A percentile compares a stretch with the other conserved stretches of the same genome.
These are phyloP conservation scores for Petrocephalus sullivani DNA, from an alignment of 2,797 vertebrate species.

Conservation along the genomic window DNA sequence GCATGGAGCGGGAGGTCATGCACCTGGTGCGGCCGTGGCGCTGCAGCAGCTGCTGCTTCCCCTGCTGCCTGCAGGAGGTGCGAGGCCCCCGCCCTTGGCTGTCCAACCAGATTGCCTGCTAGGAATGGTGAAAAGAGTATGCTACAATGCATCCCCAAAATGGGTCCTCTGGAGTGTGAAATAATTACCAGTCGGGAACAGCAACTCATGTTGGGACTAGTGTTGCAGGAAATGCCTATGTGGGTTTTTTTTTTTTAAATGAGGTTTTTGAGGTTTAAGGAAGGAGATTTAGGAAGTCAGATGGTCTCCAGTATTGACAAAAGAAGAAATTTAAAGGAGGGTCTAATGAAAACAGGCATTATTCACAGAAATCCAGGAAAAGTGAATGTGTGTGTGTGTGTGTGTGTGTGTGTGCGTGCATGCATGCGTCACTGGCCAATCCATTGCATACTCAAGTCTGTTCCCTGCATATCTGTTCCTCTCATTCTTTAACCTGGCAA, in stretches of 20 bases:
- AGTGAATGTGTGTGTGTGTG: not conserved
- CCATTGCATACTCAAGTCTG: not conserved
- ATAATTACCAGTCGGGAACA: not conserved
- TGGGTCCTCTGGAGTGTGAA: not conserved
- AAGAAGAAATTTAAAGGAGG: not conserved
- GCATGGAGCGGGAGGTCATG: constrained; percentile 71
- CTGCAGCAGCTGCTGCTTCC: constrained; percentile 77
- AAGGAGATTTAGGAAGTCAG: not conserved
- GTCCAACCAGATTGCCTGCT: not conserved
- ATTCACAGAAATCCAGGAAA: not conserved
- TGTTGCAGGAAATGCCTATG: not conserved
- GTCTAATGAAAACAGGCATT: not conserved
- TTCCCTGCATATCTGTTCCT: not conserved
- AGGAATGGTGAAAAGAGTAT: not conserved
- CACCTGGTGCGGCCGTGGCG: constrained; percentile 74
- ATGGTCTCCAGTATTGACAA: not conserved
- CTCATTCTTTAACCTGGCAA: not conserved
- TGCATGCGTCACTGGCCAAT: not conserved
- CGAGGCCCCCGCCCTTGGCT: not conserved
- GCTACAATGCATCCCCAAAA: not conserved
- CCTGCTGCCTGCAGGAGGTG: constrained; percentile 85
- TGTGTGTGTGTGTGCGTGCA: not conserved
- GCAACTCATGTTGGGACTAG: not conserved
- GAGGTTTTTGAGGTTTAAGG: not conserved
- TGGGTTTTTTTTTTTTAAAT: not conserved